These are phyloP conservation scores for Amphiura filiformis DNA, from an alignment of 35 echinoderm and acorn worm species.

Conservation along the genomic window DNA sequence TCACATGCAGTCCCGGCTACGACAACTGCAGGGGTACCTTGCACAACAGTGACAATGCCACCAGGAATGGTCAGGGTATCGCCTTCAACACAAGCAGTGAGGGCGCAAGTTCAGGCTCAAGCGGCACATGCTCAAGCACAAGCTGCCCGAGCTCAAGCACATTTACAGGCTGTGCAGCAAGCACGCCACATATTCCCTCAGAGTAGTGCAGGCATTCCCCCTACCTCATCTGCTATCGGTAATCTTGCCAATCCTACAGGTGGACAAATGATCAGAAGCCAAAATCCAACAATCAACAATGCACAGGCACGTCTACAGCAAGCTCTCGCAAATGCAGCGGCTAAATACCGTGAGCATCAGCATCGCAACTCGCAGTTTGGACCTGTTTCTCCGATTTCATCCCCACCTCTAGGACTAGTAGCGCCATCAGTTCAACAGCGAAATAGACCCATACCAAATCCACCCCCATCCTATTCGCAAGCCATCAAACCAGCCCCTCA, in stretches of 20 bases:
- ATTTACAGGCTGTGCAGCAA: neutral
- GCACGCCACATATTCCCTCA: neutral
- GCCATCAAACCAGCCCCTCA: neutral
- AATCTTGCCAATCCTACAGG: neutral
- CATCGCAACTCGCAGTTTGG: neutral
- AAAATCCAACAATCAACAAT: neutral
- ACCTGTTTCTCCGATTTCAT: neutral
- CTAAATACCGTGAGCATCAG: neutral
- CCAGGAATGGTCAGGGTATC: constrained; percentile 14
- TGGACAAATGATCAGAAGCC: neutral
- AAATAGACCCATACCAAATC: neutral
- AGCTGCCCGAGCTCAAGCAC: neutral
- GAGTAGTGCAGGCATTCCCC: neutral
- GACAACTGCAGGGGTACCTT: constrained; percentile 3
- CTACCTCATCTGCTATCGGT: neutral
- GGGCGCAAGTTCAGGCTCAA: neutral
- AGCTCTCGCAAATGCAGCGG: neutral
- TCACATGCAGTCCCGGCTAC: constrained; percentile 25
- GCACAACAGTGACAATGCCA: constrained; percentile 7
- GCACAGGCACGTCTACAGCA: neutral
- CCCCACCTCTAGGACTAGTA: neutral
- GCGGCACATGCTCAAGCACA: neutral
- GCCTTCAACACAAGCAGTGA: constrained; percentile 13
- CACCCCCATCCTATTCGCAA: neutral
- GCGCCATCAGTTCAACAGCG: neutral